Base-by-base conservation (phyloP, 1,140 invertebrate species). In the Aplysia californica region DNA sequence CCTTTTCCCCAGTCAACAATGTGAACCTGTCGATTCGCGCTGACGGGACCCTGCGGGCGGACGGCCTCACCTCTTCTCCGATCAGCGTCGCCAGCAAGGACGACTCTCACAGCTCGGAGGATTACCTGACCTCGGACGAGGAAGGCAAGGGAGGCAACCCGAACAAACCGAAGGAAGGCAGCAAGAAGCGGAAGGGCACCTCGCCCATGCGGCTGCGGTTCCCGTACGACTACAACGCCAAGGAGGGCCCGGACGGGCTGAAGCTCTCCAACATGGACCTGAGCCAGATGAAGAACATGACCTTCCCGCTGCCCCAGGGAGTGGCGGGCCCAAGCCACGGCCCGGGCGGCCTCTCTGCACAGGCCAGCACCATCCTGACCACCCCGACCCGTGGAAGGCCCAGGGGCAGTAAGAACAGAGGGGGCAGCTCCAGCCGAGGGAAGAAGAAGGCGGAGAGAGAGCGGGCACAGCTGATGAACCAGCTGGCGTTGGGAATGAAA, bases 1-100 rank as follows among this genome's bases (percentile, higher is more conserved):
- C 72, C 55, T 75, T 75, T 55, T 75, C 72, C 35, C 72, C 72
- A 41, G 72, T 75, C 72, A 75, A 41, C 72, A 75, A 75, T 41
- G 33, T 75, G 61, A 75, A 75, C 29, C 72, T 75, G 0, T 75
- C 72, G 15, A 66, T 75, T 29, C 36, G 72, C 3, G 26, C 39
- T 18, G 72, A 75, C 35, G 72, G 72, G 5, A 75, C 72, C 1
- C 29, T 75, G 26, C n/a, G 61, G n/a, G 72, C 72, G 26, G 72
- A 75, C 20, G 72, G 72, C 2, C 38, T 75, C 6, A 29, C 36
- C 1, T 23, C 72, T 10, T 65, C 59, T 29, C 72, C 72, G 15
- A 66, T 75, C 38, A 75, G 72, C 41, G 41, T 75, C 21, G 61
- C 18, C 1, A 75, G 72, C 72, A 75, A 75, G 41, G 72, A 75